Conservation (phyloP, 1,140 invertebrate species). For the Drosophila suzukii region DNA sequence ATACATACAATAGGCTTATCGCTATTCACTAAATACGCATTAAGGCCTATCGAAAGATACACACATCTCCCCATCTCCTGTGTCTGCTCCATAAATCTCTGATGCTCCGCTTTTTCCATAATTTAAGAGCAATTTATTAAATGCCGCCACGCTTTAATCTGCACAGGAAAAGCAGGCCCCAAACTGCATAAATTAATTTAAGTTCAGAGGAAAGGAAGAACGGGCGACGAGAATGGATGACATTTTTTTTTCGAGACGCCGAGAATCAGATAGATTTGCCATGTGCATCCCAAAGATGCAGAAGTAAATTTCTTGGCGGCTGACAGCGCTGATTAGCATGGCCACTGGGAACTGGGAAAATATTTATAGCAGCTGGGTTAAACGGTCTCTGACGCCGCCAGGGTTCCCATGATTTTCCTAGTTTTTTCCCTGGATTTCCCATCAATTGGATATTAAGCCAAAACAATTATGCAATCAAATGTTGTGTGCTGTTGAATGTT, state of each 20-base stretch:
- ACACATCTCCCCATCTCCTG: conserved; percentile 18
- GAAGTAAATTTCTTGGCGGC: conserved; percentile 15
- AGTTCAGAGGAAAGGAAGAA: conserved; percentile 23
- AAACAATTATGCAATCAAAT: conserved; percentile 68
- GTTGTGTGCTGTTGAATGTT: conserved; percentile 18
- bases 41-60: conserved; percentile 3
- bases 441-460: conserved; percentile 32
- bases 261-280: conserved; percentile 22
- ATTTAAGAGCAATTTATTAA: conserved; percentile 80
- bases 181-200: conserved; percentile 79
- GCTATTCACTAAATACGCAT: conserved; percentile 34
- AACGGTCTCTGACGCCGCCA: conserved; percentile 38
- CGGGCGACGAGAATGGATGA: conserved; percentile 54
- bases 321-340: conserved; percentile 67
- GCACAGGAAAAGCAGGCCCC: conserved; percentile 56
- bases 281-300: conserved; percentile 32
- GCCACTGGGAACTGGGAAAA: conserved; percentile 12
- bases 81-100: conserved; percentile 38
- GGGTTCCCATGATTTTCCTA: conserved; percentile 23
- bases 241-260: conserved; percentile 44
- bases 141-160: conserved; percentile 69
- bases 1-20: conserved; percentile 41
- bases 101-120: conserved; percentile 44
- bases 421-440: conserved; percentile 7
- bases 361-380: conserved; percentile 67